phyloP scores from a whole-genome alignment of 2,888 invertebrate species.

The Acleris laterana region DNA sequence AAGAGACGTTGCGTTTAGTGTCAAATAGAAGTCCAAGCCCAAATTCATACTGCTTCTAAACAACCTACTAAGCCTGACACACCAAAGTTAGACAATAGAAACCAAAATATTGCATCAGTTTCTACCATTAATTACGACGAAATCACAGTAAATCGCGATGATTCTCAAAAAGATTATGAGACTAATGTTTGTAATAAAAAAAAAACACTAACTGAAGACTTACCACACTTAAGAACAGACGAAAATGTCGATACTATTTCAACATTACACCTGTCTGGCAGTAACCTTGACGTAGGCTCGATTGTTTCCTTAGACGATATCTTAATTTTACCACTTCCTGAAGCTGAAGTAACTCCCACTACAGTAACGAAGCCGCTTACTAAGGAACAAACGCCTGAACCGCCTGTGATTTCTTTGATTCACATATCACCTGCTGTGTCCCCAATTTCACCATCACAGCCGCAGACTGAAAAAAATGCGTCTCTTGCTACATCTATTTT shows the following conservation, averaged over 20 bases:
- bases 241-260: conserved; percentile 41
- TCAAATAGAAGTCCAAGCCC: too few species aligned
- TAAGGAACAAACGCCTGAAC: conserved; percentile 16
- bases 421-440: background rate
- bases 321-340: conserved; percentile 40
- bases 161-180: too few species aligned
- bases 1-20: too few species aligned
- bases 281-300: conserved; percentile 35
- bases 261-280: conserved; percentile 42
- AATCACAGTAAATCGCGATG: too few species aligned
- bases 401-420: background rate
- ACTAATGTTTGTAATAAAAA: too few species aligned
- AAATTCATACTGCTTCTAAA: too few species aligned
- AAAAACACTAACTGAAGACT: too few species aligned
- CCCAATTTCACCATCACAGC: background rate
- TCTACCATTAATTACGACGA: too few species aligned
- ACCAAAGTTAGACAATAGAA: too few species aligned
- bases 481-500: background rate
- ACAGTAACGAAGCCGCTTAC: conserved; percentile 23
- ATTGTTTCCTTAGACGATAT: conserved; percentile 44
- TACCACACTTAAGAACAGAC: too few species aligned
- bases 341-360: conserved; percentile 33
- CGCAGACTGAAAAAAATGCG: too few species aligned
- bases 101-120: too few species aligned
- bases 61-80: conserved; percentile 10